A percentile compares a stretch with the other conserved stretches of the same genome.
Evolutionary conservation across 2,113 vertebrate genomes (phyloP).

Genomic region (Ophiodon elongatus): DNA sequence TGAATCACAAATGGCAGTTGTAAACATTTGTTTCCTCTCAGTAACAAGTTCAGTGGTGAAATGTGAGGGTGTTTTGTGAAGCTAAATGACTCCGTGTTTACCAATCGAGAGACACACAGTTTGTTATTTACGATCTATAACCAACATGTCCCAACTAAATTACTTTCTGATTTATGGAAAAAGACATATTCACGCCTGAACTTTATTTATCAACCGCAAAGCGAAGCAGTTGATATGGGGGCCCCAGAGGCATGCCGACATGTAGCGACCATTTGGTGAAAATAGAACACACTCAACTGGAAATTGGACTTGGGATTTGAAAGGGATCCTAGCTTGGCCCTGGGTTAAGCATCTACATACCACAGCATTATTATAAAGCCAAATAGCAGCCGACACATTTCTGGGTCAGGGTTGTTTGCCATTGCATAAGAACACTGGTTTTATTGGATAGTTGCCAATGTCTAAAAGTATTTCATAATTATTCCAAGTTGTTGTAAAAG

Average conservation of each 20-base stretch:
- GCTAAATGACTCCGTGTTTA: constrained; percentile 30
- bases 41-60: constrained; percentile 5
- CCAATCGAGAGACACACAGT: constrained; percentile 7
- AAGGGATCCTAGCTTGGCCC: constrained; percentile 28
- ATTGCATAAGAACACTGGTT: constrained; percentile 66
- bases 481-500: constrained; percentile 22
- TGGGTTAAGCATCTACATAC: constrained; percentile 44
- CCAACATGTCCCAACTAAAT: constrained; percentile 2
- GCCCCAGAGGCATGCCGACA: constrained; percentile 25
- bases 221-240: constrained; percentile 27
- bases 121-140: constrained; percentile 37
- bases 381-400: constrained; percentile 60
- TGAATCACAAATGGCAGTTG: constrained; percentile 13
- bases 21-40: constrained; percentile 35
- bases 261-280: constrained; percentile 33
- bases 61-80: constrained; percentile 35
- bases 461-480: constrained; percentile 48
- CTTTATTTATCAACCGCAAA: constrained; percentile 34
- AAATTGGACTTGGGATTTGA: constrained; percentile 55
- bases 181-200: constrained; percentile 1
- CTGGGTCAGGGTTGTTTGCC: constrained; percentile 59
- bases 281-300: constrained; percentile 51
- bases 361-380: constrained; percentile 45
- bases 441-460: constrained; percentile 50
- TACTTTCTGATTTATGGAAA: constrained; percentile 33